phyloP scores from a whole-genome alignment of 1,140 invertebrate species.

The Lucilia cuprina region DNA sequence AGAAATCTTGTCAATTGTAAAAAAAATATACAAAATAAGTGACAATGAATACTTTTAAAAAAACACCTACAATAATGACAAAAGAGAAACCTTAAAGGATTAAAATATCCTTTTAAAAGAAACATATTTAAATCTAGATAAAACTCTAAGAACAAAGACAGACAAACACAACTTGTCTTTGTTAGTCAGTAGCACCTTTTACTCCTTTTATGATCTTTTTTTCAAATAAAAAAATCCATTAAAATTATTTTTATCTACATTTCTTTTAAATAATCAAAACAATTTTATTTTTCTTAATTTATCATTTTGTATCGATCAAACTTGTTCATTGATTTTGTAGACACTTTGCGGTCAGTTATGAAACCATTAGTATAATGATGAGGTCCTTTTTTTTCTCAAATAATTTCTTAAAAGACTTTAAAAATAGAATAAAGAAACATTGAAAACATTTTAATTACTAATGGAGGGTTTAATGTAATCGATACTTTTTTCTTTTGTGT shows the following conservation, averaged over 20 bases:
- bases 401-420: background rate
- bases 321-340: background rate
- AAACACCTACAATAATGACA: background rate
- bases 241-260: background rate
- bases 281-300: background rate
- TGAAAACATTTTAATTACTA: slow-evolving; percentile 4
- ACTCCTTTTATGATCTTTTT: background rate
- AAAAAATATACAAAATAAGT: background rate
- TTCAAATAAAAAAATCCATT: background rate
- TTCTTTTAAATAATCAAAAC: background rate
- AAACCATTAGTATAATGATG: background rate
- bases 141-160: background rate
- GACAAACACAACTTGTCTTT: background rate
- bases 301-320: background rate
- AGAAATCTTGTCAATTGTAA: too few relatives aligned
- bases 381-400: background rate
- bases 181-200: background rate
- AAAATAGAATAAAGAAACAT: background rate
- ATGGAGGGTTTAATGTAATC: background rate
- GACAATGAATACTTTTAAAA: background rate
- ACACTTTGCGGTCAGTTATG: slow-evolving; percentile 10
- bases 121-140: background rate
- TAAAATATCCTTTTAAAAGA: background rate
- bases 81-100: background rate
- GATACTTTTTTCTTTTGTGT: background rate